phyloP scores from a whole-genome alignment of 2,113 vertebrate genomes.

The human region DNA sequence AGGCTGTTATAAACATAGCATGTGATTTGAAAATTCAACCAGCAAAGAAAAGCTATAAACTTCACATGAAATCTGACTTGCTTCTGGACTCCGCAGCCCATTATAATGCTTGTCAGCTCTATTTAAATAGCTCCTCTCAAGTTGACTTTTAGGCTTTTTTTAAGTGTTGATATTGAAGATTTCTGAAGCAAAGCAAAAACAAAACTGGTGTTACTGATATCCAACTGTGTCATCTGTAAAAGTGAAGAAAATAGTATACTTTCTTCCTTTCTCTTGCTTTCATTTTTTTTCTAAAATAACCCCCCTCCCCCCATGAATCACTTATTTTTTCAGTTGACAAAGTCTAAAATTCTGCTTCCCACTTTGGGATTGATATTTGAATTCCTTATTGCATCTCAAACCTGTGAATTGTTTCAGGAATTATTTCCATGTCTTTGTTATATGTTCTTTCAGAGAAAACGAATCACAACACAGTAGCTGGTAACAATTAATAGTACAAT shows the following conservation, averaged over 20 bases:
- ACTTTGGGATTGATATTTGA: constrained; percentile 15
- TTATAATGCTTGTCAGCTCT: neutral
- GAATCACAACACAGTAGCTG: constrained; percentile 31
- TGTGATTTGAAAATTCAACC: neutral
- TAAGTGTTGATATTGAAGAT: neutral
- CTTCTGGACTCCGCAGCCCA: neutral
- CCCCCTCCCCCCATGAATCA: neutral
- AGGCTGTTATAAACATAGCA: neutral
- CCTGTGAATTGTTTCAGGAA: constrained; percentile 31
- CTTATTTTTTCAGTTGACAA: neutral
- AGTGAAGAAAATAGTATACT: neutral
- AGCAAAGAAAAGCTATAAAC: neutral
- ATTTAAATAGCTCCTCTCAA: neutral
- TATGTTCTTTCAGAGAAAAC: constrained; percentile 1
- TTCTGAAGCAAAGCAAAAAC: neutral
- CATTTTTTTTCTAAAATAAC: neutral
- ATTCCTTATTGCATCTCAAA: constrained; percentile 22
- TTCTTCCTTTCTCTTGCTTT: neutral
- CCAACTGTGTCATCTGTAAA: neutral
- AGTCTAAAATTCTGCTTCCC: neutral
- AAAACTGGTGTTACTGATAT: neutral
- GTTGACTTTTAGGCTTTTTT: neutral
- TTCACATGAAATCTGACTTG: neutral
- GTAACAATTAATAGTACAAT: constrained; percentile 51
- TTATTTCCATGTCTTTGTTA: neutral